These are phyloP conservation scores for Bostrychus sinensis DNA, from an alignment of 2,113 vertebrate species.

Conservation along the genomic window DNA sequence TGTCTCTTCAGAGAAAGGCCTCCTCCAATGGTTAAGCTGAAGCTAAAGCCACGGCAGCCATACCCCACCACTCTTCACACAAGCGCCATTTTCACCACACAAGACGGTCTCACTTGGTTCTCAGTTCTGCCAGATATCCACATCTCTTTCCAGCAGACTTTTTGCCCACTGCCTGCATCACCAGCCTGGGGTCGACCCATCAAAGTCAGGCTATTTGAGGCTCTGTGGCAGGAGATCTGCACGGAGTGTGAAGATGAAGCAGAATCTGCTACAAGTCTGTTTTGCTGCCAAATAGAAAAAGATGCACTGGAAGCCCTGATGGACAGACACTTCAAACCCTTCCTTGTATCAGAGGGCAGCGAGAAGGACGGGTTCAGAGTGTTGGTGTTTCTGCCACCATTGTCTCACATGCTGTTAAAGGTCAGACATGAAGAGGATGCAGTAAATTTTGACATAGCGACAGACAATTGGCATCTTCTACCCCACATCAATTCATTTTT, in stretches of 20 bases:
- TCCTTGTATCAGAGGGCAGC: conserved; percentile 64
- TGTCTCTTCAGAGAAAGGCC: conserved; percentile 74
- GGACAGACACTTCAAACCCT: conserved; percentile 75
- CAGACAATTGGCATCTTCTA: conserved; percentile 84
- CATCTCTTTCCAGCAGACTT: conserved; percentile 80
- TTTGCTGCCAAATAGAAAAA: conserved; percentile 78
- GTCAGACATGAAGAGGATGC: conserved; percentile 66
- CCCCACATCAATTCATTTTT: conserved; percentile 80
- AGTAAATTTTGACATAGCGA: conserved; percentile 77
- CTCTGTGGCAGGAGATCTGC: conserved; percentile 77
- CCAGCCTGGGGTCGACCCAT: conserved; percentile 26
- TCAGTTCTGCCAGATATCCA: conserved; percentile 76
- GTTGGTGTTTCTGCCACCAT: conserved; percentile 81
- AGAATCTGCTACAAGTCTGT: conserved; percentile 72
- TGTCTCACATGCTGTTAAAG: conserved; percentile 80
- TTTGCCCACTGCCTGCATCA: conserved; percentile 74
- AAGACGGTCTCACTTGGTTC: conserved; percentile 80
- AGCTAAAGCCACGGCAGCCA: conserved; percentile 77
- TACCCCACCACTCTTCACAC: conserved; percentile 75
- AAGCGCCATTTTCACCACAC: conserved; percentile 80
- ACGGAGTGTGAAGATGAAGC: conserved; percentile 9
- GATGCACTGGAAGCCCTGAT: conserved; percentile 66
- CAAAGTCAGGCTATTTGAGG: conserved; percentile 72
- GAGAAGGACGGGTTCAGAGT: conserved; percentile 61
- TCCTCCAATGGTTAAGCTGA: conserved; percentile 67